Percentiles rank a stretch among this genome's conserved stretches.
Conservation (phyloP, 2,797 vertebrate species). For the Tolypeutes matacus region DNA sequence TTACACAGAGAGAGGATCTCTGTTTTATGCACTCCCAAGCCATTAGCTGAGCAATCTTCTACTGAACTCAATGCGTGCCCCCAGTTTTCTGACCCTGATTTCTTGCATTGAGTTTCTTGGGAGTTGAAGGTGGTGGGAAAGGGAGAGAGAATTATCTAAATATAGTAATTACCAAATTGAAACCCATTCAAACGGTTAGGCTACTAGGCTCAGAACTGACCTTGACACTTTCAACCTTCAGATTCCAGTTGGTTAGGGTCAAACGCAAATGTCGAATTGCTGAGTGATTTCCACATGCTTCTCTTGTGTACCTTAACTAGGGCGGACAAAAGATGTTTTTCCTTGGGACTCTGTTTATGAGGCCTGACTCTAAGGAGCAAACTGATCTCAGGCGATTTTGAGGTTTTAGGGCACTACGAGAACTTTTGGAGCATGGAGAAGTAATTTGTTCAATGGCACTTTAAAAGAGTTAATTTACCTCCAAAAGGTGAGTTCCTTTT, state of each 20-base stretch:
- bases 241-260: constrained; percentile 68
- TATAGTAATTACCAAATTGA: constrained; percentile 63
- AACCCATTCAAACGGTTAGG: constrained; percentile 47
- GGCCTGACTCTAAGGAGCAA: constrained; percentile 65
- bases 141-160: constrained; percentile 35
- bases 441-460: constrained; percentile 77
- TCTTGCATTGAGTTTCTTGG: constrained; percentile 7
- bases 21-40: not conserved
- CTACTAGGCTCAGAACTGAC: constrained; percentile 60
- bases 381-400: constrained; percentile 76
- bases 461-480: constrained; percentile 79
- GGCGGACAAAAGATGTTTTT: constrained; percentile 80
- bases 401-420: constrained; percentile 75
- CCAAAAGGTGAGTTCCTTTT: constrained; percentile 76
- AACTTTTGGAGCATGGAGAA: constrained; percentile 55
- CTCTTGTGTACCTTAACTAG: constrained; percentile 72
- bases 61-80: not conserved
- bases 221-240: constrained; percentile 77
- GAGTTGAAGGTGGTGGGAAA: constrained; percentile 7
- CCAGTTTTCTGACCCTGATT: not conserved
- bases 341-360: constrained; percentile 74
- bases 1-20: not conserved
- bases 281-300: constrained; percentile 74
- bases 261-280: constrained; percentile 65
- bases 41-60: not conserved